Percentiles rank a stretch among this genome's conserved stretches.
phyloP scores from a whole-genome alignment of 2,797 vertebrate species.

The Toxotes lorentzi region DNA sequence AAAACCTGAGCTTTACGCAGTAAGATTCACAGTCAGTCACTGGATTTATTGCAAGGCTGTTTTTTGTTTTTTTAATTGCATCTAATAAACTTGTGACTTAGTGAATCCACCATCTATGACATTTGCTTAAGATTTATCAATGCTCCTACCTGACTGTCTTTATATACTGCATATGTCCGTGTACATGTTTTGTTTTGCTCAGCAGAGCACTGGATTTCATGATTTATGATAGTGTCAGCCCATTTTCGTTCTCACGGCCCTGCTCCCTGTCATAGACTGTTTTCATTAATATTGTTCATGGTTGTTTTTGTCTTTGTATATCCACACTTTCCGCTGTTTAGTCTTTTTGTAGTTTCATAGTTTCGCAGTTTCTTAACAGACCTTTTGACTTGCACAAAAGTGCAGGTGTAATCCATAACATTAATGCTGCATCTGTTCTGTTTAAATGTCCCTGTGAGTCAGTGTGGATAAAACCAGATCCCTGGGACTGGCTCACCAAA shows the following conservation, averaged over 20 bases:
- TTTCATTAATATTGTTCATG: conserved; percentile 9
- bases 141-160: conserved; percentile 12
- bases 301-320: background rate
- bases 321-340: background rate
- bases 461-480: background rate
- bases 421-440: conserved; percentile 24
- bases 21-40: conserved; percentile 22
- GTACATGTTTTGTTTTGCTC: conserved; percentile 51
- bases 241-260: conserved; percentile 5
- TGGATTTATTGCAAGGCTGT: conserved; percentile 26
- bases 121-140: conserved; percentile 47
- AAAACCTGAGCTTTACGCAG: conserved; percentile 15
- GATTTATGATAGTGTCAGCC: conserved; percentile 47
- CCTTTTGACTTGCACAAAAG: conserved; percentile 4
- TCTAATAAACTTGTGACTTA: conserved; percentile 37
- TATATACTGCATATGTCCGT: conserved; percentile 22
- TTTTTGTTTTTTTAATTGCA: conserved; percentile 44
- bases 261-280: conserved; percentile 9
- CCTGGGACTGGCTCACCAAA: conserved; percentile 1
- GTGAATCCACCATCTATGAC: conserved; percentile 18
- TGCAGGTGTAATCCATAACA: conserved; percentile 15
- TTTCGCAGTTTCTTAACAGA: background rate
- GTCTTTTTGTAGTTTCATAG: background rate
- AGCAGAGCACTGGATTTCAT: conserved; percentile 43
- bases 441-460: background rate